phyloP scores from a whole-genome alignment of 2,888 invertebrate species.

The Norana najaformis region DNA sequence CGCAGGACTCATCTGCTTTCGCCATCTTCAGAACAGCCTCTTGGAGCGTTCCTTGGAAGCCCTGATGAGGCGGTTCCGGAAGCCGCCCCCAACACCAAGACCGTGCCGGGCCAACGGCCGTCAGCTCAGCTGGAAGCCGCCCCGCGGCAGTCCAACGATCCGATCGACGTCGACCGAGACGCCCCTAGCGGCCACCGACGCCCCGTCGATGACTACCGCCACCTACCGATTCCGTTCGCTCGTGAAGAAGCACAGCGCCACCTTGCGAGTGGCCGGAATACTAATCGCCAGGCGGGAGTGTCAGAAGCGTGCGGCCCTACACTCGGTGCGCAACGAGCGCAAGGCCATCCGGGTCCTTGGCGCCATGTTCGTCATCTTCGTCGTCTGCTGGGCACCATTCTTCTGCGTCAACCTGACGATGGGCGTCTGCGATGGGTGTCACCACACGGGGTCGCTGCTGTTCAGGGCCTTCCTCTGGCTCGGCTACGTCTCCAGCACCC shows the following conservation, averaged over 20 bases:
- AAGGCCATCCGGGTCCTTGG: slow-evolving; percentile 81
- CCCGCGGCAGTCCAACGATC: not conserved
- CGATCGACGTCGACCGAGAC: not conserved
- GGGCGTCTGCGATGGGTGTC: slow-evolving; percentile 71
- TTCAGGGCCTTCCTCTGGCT: slow-evolving; percentile 61
- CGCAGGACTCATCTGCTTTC: not conserved
- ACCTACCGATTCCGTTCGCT: slow-evolving; percentile 45
- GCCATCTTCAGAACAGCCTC: not conserved
- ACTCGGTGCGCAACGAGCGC: slow-evolving; percentile 79
- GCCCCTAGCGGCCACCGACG: not conserved
- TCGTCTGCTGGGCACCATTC: slow-evolving; percentile 62
- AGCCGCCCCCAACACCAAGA: not conserved
- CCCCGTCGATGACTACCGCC: not conserved
- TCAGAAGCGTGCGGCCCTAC: slow-evolving; percentile 32
- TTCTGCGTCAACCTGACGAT: slow-evolving; percentile 71
- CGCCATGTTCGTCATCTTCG: slow-evolving; percentile 60
- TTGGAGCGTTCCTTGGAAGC: not conserved
- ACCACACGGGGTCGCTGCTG: slow-evolving; percentile 68
- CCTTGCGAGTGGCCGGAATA: slow-evolving; percentile 56
- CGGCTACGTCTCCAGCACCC: slow-evolving; percentile 59
- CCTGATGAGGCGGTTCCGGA: not conserved
- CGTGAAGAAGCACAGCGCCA: slow-evolving; percentile 55
- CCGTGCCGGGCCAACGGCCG: not conserved
- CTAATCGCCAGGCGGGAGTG: slow-evolving; percentile 50
- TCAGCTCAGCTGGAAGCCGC: not conserved